phyloP scores from a whole-genome alignment of 1,140 invertebrate species.

The Drosophila novamexicana region DNA sequence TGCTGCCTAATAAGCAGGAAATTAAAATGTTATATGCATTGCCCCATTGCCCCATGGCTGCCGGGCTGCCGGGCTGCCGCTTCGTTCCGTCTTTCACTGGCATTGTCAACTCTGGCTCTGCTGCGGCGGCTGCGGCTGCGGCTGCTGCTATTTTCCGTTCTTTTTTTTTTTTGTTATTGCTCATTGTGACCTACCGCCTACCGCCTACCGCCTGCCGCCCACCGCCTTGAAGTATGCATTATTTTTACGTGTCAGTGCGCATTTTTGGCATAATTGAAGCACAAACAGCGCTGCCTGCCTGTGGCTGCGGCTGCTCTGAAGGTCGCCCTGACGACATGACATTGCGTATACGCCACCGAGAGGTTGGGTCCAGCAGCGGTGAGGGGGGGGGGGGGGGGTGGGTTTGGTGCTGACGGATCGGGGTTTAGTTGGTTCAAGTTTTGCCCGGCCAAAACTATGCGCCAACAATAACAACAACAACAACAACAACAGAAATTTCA shows the following conservation, averaged over 20 bases:
- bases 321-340: slow-evolving; percentile 38
- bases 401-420: neutral
- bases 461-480: slow-evolving; percentile 10
- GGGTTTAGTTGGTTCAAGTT: slow-evolving; percentile 33
- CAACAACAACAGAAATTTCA: slow-evolving; percentile 4
- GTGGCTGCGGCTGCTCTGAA: slow-evolving; percentile 22
- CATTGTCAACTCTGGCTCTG: slow-evolving; percentile 63
- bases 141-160: slow-evolving; percentile 13
- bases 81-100: slow-evolving; percentile 36
- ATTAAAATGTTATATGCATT: slow-evolving; percentile 83
- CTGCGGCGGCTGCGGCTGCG: slow-evolving; percentile 10
- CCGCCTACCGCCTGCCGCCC: neutral
- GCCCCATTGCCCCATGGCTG: slow-evolving; percentile 50
- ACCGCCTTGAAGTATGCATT: slow-evolving; percentile 79
- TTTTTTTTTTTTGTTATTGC: neutral
- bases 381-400: neutral
- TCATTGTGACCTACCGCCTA: neutral
- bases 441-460: slow-evolving; percentile 30
- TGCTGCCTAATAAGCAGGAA: slow-evolving; percentile 77
- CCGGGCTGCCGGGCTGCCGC: slow-evolving; percentile 37
- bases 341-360: slow-evolving; percentile 39
- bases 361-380: neutral
- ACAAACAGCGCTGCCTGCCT: slow-evolving; percentile 61
- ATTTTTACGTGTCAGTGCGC: slow-evolving; percentile 82
- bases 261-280: slow-evolving; percentile 82